Conservation (phyloP, 2,888 invertebrate genomes). For the Ypsolopha sequella region DNA sequence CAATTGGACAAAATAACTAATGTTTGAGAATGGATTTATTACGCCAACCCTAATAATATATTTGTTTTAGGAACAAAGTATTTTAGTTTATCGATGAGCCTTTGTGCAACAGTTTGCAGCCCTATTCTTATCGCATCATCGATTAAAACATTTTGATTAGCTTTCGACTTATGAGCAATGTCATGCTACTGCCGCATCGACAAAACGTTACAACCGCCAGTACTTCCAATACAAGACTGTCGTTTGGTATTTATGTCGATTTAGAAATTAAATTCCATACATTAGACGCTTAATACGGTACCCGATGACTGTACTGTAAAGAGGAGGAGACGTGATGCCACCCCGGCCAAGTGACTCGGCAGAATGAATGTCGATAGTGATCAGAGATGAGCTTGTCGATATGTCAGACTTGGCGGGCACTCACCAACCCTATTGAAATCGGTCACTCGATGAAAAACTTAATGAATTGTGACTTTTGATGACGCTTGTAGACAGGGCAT, state of each 20-base stretch:
- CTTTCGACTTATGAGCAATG: slow-evolving; percentile 67
- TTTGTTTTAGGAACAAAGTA: too few relatives aligned
- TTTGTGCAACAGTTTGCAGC: slow-evolving; percentile 20
- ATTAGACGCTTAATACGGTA: slow-evolving; percentile 63
- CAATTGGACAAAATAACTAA: too few relatives aligned
- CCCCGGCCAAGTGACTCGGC: slow-evolving; percentile 67
- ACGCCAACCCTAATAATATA: too few relatives aligned
- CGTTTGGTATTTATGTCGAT: slow-evolving; percentile 14
- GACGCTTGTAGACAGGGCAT: background rate
- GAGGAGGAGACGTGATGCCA: slow-evolving; percentile 52
- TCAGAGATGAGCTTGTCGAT: slow-evolving; percentile 60
- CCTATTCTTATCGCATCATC: slow-evolving; percentile 63
- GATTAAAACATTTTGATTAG: slow-evolving; percentile 71
- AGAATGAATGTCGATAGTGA: slow-evolving; percentile 56
- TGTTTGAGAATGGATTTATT: too few relatives aligned
- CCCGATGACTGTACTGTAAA: slow-evolving; percentile 58
- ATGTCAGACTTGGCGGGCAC: slow-evolving; percentile 54
- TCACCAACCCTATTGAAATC: slow-evolving; percentile 65
- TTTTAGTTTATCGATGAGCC: slow-evolving; percentile 10
- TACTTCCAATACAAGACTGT: background rate
- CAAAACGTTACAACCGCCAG: slow-evolving; percentile 26
- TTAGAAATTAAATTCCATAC: slow-evolving; percentile 64
- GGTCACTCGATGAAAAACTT: slow-evolving; percentile 60
- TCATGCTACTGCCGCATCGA: slow-evolving; percentile 50
- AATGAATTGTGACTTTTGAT: slow-evolving; percentile 62